A percentile compares a stretch with the other conserved stretches of the same genome.
phyloP scores from a whole-genome alignment of 2,113 vertebrate genomes.

The Rallus limicola region DNA sequence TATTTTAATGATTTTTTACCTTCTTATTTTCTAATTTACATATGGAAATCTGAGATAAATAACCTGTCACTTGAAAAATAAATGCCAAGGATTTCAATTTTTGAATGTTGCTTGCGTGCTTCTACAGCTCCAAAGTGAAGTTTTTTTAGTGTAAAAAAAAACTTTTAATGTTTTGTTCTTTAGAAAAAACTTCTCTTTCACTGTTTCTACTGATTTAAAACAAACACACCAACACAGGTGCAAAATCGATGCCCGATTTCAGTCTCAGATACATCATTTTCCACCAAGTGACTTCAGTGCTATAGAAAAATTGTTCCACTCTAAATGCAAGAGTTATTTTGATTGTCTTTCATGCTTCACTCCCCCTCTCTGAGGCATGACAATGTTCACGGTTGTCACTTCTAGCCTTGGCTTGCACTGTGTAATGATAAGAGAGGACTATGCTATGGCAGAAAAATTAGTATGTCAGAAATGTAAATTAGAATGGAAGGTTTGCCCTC shows the following conservation, averaged over 20 bases:
- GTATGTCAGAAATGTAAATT: background rate
- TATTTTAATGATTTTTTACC: background rate
- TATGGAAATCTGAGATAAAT: background rate
- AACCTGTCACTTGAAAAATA: background rate
- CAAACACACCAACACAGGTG: background rate
- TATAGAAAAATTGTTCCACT: background rate
- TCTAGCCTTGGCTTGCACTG: background rate
- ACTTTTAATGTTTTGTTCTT: background rate
- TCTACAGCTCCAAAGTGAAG: background rate
- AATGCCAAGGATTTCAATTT: background rate
- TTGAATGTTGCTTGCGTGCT: background rate
- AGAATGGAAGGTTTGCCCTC: background rate
- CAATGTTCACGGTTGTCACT: background rate
- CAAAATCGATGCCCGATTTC: background rate
- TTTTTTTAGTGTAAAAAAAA: background rate
- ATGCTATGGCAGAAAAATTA: background rate
- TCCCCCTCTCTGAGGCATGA: background rate
- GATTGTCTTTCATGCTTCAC: conserved; percentile 3
- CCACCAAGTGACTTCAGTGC: background rate
- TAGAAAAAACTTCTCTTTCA: background rate
- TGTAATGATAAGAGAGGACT: background rate
- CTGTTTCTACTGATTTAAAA: background rate
- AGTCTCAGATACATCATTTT: background rate
- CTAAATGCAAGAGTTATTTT: background rate
- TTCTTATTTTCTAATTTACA: background rate